phyloP scores from a whole-genome alignment of 2,113 vertebrate genomes.

The Neoarius graeffei region DNA sequence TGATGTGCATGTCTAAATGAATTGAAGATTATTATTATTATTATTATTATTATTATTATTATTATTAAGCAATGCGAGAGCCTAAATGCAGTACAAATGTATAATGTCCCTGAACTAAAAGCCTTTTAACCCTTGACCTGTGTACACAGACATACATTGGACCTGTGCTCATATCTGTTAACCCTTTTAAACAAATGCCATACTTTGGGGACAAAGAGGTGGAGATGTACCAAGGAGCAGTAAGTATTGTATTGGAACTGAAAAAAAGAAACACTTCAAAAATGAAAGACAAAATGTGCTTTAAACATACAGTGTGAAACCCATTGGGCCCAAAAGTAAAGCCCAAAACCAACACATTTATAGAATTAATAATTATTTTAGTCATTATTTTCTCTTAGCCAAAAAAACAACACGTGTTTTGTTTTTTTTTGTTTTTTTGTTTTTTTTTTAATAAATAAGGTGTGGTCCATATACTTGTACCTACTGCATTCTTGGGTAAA shows the following conservation, averaged over 20 bases:
- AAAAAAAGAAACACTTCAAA: background rate
- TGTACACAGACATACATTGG: constrained; percentile 91
- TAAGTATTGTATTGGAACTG: constrained; percentile 73
- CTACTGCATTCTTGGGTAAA: constrained; percentile 52
- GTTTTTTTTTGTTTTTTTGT: constrained; percentile 30
- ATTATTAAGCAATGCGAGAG: background rate
- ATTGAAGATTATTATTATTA: no score
- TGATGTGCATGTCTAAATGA: background rate
- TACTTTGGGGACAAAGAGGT: constrained; percentile 98
- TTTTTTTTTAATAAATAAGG: constrained; percentile 51
- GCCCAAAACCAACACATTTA: background rate
- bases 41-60: background rate
- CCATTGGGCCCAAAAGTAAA: background rate
- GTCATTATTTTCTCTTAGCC: constrained; percentile 25
- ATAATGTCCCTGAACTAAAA: background rate
- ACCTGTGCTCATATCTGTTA: constrained; percentile 94
- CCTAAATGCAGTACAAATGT: background rate
- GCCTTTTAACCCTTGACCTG: constrained; percentile 75
- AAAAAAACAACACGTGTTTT: background rate
- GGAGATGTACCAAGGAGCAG: constrained; percentile 98
- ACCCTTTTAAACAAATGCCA: constrained; percentile 99
- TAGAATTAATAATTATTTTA: constrained; percentile 9
- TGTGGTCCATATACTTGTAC: constrained; percentile 56
- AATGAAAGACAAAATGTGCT: background rate
- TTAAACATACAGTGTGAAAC: background rate